phyloP scores from a whole-genome alignment of 2,113 vertebrate genomes.

The Lasiurus borealis region DNA sequence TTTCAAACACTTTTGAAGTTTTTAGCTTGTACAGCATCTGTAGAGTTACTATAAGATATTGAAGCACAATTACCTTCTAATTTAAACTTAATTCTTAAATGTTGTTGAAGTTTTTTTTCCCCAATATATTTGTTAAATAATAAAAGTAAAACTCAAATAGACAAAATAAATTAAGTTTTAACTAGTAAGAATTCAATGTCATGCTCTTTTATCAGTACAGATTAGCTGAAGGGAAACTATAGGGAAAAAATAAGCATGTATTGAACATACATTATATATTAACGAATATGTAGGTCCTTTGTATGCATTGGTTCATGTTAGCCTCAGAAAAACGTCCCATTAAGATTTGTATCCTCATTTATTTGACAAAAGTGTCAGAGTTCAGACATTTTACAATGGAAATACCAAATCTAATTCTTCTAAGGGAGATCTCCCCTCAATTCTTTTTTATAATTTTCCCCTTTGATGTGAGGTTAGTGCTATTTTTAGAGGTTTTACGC shows the following conservation, averaged over 20 bases:
- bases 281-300: neutral
- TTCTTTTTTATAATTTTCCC: neutral
- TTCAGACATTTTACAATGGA: neutral
- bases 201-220: neutral
- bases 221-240: neutral
- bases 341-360: neutral
- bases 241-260: neutral
- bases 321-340: neutral
- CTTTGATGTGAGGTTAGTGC: neutral
- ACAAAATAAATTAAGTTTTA: slow-evolving; percentile 52
- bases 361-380: neutral
- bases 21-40: slow-evolving; percentile 99
- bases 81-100: slow-evolving; percentile 60
- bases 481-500: neutral
- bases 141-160: slow-evolving; percentile 47
- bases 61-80: slow-evolving; percentile 72
- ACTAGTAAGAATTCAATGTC: slow-evolving; percentile 18
- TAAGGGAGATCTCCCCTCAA: neutral
- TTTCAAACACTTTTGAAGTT: slow-evolving; percentile 98
- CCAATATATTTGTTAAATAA: slow-evolving; percentile 35
- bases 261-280: neutral
- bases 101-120: slow-evolving; percentile 42
- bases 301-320: neutral
- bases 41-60: slow-evolving; percentile 93
- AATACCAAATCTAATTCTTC: slow-evolving; percentile 30